These are phyloP conservation scores for Torymus texanus DNA, from an alignment of 2,888 invertebrate genomes.

Conservation along the genomic window DNA sequence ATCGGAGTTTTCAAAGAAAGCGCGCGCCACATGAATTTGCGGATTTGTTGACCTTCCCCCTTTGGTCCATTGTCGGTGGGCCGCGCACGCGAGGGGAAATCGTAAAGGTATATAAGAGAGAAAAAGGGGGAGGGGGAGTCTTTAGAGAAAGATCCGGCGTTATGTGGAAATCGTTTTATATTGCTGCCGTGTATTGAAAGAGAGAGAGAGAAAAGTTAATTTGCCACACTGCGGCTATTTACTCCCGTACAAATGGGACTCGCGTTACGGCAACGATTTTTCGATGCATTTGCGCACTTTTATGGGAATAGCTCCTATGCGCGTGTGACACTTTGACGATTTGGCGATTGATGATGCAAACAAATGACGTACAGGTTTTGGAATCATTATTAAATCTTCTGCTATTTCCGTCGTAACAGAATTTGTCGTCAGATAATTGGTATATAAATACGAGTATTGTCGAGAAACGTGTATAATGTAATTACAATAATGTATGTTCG, in stretches of 20 bases:
- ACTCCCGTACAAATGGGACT: conserved; percentile 4
- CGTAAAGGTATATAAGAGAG: conserved; percentile 28
- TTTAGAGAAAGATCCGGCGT: background rate
- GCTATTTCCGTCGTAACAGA: too few species aligned
- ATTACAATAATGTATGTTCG: too few species aligned
- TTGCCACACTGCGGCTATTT: conserved; percentile 9
- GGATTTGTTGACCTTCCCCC: conserved; percentile 41
- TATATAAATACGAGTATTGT: too few species aligned
- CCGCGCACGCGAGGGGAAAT: conserved; percentile 18
- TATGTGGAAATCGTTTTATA: conserved; percentile 29
- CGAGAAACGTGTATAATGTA: too few species aligned
- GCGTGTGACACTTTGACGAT: too few species aligned
- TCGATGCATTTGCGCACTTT: conserved; percentile 6
- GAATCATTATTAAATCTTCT: too few species aligned
- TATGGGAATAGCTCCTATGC: background rate
- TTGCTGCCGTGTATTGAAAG: background rate
- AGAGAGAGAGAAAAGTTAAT: conserved; percentile 25
- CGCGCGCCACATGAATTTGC: conserved; percentile 26
- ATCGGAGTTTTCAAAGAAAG: conserved; percentile 36
- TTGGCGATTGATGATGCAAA: too few species aligned
- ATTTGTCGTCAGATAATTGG: too few species aligned
- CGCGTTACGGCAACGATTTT: conserved; percentile 15
- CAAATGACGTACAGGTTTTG: too few species aligned
- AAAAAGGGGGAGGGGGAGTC: background rate
- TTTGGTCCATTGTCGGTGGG: background rate